These are phyloP conservation scores for Cotesia typhae DNA, from an alignment of 1,140 invertebrate genomes.

Conservation along the genomic window DNA sequence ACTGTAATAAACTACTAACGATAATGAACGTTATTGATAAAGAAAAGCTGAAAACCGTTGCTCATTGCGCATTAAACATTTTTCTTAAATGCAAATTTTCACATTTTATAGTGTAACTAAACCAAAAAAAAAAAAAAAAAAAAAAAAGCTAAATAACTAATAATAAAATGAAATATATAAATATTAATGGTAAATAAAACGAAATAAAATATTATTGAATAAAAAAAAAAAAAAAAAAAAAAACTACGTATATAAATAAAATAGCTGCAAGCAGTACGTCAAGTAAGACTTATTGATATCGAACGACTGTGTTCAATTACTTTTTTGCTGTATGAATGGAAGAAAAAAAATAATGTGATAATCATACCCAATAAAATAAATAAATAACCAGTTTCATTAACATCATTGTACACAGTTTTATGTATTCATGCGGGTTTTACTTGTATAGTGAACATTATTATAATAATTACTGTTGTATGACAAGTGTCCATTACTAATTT, in stretches of 20 bases:
- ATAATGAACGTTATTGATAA: not conserved
- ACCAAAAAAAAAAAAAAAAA: constrained; percentile 15
- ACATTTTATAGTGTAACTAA: constrained; percentile 46
- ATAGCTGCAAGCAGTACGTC: constrained; percentile 41
- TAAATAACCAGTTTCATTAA: constrained; percentile 26
- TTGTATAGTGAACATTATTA: not conserved
- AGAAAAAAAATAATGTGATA: constrained; percentile 41
- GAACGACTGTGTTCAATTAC: constrained; percentile 48
- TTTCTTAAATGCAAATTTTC: constrained; percentile 45
- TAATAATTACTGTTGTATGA: too few relatives aligned
- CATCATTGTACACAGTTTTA: not conserved
- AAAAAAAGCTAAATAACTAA: not conserved
- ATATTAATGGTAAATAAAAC: constrained; percentile 19
- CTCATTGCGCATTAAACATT: constrained; percentile 41
- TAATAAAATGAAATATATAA: not conserved
- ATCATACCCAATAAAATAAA: constrained; percentile 35
- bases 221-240: not conserved
- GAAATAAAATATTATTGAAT: constrained; percentile 12
- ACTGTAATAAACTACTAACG: not conserved
- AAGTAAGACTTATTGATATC: constrained; percentile 45
- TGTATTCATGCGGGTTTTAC: not conserved
- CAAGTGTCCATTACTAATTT: too few relatives aligned
- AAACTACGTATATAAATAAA: constrained; percentile 24
- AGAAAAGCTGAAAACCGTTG: constrained; percentile 39
- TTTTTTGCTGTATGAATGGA: constrained; percentile 27